Base-by-base conservation (phyloP, 2,797 vertebrate genomes). In the Pyrrhura leucotis region DNA sequence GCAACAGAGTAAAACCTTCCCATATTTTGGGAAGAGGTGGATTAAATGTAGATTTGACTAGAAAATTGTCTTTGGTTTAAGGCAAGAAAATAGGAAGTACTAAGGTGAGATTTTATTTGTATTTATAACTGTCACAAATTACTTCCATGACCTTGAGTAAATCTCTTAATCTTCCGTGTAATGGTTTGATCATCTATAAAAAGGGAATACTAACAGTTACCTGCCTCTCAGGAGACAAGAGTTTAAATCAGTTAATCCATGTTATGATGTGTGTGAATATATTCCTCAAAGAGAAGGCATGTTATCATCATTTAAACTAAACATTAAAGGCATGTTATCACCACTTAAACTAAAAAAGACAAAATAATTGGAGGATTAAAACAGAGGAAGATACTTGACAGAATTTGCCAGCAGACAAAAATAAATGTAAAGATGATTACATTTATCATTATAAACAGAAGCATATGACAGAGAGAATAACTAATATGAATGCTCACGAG, bases 121-220 rank as follows among this genome's bases (percentile, higher is more conserved):
- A 67, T 54, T 74, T 80, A 18, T 72, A 76, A 66, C 19, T 50
- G 56, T 63, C 56, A 85, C 54, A 87, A 92, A 66, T 85, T 77
- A 71, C 25, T 76, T 80, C 28, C 44, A 31, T 50, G 72, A 85
- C 61, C 51, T 95, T 85, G 22, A 76, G 47, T 73, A 71, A 90
- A 81, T 88, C 88, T 62, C 66, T 61, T 91, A 78, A 95, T 88
- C 88, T 78, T 59, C 51, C 73, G 12, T 66, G n/a, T 65, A 77
- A 80, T 45, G 35, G 53, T 62, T 72, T 91, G 76, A 72, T 80
- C 37, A 50, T 53, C 82, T 74, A 40, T 84, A 88, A 90, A 88
- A 91, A 84, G 47, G 58, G 35, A 82, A 88, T 65, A 47, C 44
- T 85, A 91, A 89, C 45, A 74, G 62, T 68, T 75, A 84, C 79